Percentiles rank a stretch among this genome's conserved stretches.
phyloP scores from a whole-genome alignment of 1,140 invertebrate genomes.

The Pomacea maculata region DNA sequence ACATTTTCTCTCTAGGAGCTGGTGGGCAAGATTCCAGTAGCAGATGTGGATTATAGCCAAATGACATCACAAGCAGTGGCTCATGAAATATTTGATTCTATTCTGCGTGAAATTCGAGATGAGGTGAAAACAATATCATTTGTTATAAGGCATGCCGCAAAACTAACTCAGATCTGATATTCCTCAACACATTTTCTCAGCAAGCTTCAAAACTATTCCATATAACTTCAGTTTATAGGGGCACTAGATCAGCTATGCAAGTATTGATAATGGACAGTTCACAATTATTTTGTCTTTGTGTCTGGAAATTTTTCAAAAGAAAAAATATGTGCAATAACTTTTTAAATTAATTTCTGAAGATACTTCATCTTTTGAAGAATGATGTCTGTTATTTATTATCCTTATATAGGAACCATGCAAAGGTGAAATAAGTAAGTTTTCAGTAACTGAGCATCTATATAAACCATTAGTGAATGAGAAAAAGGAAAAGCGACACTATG shows the following conservation, averaged over 20 bases:
- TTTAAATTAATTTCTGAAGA: too few relatives aligned
- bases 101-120: constrained; percentile 61
- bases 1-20: constrained; percentile 46
- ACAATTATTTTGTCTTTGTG: neutral
- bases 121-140: constrained; percentile 37
- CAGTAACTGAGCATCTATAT: too few relatives aligned
- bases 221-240: neutral
- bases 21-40: constrained; percentile 41
- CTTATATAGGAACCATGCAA: too few relatives aligned
- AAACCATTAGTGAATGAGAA: too few relatives aligned
- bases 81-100: constrained; percentile 63
- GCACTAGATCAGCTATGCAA: neutral
- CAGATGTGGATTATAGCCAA: constrained; percentile 44
- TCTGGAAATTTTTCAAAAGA: too few relatives aligned
- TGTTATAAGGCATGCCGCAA: neutral
- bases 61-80: constrained; percentile 46
- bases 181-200: neutral
- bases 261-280: neutral
- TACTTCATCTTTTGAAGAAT: too few relatives aligned
- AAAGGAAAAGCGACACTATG: too few relatives aligned
- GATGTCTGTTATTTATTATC: too few relatives aligned
- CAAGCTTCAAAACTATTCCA: neutral
- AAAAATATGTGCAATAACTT: too few relatives aligned
- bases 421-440: too few relatives aligned
- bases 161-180: neutral